phyloP scores from a whole-genome alignment of 2,888 invertebrate genomes.

The Oscheius onirici region DNA sequence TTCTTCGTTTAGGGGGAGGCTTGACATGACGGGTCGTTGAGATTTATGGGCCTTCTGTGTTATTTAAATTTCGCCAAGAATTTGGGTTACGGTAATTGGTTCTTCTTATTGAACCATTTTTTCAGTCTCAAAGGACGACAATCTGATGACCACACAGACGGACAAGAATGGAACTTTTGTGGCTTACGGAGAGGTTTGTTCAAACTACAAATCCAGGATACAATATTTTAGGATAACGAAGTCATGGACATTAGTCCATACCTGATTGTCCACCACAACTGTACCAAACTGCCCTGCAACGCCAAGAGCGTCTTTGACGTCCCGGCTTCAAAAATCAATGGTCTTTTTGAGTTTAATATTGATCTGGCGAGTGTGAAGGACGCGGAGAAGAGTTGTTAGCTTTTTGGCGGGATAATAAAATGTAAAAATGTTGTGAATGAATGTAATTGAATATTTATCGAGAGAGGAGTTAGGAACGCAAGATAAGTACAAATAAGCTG shows the following conservation, averaged over 20 bases:
- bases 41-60: too few species aligned
- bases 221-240: slow-evolving; percentile 14
- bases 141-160: slow-evolving; percentile 2
- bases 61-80: too few species aligned
- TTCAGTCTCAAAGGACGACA: slow-evolving; percentile 19
- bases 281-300: neutral
- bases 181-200: slow-evolving; percentile 14
- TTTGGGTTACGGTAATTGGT: too few species aligned
- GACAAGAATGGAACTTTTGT: slow-evolving; percentile 11
- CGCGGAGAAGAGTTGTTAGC: too few species aligned
- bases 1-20: too few species aligned
- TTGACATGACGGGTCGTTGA: too few species aligned
- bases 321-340: neutral
- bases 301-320: neutral
- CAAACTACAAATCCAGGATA: neutral
- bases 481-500: too few species aligned
- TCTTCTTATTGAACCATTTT: neutral
- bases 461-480: too few species aligned
- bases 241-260: slow-evolving; percentile 4
- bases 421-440: too few species aligned
- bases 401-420: too few species aligned
- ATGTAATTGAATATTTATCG: too few species aligned
- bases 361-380: neutral
- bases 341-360: neutral
- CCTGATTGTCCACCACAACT: slow-evolving; percentile 16